phyloP scores from a whole-genome alignment of 53 echinoderm and acorn worm genomes.

The Stichopus horrens region DNA sequence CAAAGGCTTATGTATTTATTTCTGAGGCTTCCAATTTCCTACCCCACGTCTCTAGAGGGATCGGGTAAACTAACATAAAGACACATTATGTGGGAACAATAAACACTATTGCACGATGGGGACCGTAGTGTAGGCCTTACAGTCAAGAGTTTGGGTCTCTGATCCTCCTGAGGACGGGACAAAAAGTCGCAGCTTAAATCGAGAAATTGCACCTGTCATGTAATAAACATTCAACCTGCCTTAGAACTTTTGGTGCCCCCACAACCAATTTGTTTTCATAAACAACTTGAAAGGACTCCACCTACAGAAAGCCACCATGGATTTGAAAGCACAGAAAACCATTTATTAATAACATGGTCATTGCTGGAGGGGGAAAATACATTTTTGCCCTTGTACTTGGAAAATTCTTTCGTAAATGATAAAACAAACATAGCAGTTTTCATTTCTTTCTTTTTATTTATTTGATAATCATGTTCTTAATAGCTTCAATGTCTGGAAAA shows the following conservation, averaged over 20 bases:
- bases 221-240: conserved; percentile 8
- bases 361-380: not conserved
- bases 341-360: conserved; percentile 9
- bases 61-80: conserved; percentile 34
- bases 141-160: not conserved
- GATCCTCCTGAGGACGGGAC: conserved; percentile 8
- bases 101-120: conserved; percentile 6
- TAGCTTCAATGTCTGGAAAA: not conserved
- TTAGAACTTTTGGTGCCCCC: conserved; percentile 1
- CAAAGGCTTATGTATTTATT: conserved; percentile 28
- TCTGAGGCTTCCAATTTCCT: conserved; percentile 27
- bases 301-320: not conserved
- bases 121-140: conserved; percentile 18
- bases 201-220: conserved; percentile 28
- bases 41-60: not conserved
- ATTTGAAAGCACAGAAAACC: not conserved
- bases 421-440: not conserved
- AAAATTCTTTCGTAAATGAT: not conserved
- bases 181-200: conserved; percentile 3
- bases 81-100: conserved; percentile 40
- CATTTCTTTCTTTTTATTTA: not conserved
- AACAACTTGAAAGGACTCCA: conserved; percentile 1
- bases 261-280: conserved; percentile 40
- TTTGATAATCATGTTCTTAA: not conserved
- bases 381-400: not conserved